Base-by-base conservation (phyloP, 2,113 vertebrate species). In the Sus scrofa region DNA sequence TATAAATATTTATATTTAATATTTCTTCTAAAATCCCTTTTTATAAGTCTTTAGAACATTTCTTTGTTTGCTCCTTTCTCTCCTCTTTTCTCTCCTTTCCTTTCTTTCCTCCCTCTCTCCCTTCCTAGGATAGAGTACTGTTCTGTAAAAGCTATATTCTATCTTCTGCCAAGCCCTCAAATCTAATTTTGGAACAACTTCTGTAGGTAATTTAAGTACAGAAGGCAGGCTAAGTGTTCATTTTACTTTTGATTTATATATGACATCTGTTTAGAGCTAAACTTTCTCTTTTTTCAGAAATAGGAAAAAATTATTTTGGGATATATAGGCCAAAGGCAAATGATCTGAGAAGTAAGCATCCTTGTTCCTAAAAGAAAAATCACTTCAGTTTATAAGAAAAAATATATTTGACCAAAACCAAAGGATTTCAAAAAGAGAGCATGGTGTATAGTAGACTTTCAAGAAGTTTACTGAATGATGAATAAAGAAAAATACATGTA, bases 191-290 rank as follows among this genome's bases (percentile, higher is more conserved):
- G 92, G 71, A 95, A 94, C 39, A 91, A 83, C 78, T 95, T 96
- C 86, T 98, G 89, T 94, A 96, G 96, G 95, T 97, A 94, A 95
- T 96, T 97, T 96, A 92, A 95, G 82, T 95, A 91, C 75, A 81
- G 91, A 92, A 96, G 82, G 86, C 94, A 84, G 91, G 88, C 70
- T 77, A 56, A 96, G 30, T 86, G 75, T 87, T 96, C 74, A 81
- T 86, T 94, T 95, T 84, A 84, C 54, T 95, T 95, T 92, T 93
- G 37, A 82, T 90, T 95, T 96, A 85, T 93, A 52, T 96, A 20
- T 91, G 78, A 74, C 83, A 84, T 97, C 65, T 96, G 70, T 94
- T 96, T 93, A 58, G 84, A 91, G 91, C 65, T 56, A 50, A 94
- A 88, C 34, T 88, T 89, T 78, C 39, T 94, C 52, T 89, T 52